phyloP scores from a whole-genome alignment of 92 coral and sea anemone species.

The Epizoanthus rinbou region DNA sequence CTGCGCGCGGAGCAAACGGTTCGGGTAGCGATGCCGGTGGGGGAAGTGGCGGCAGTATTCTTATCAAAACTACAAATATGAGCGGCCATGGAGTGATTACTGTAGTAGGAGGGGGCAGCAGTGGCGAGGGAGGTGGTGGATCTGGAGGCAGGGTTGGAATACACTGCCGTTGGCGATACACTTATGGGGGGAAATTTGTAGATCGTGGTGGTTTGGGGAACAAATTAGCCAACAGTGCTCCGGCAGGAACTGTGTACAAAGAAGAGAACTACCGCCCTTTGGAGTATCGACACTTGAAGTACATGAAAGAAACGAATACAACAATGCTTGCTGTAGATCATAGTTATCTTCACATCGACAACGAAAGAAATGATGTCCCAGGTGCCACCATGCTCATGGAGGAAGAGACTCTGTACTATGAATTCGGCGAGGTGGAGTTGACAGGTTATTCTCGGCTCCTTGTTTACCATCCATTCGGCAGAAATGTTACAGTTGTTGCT shows the following conservation, averaged over 20 bases:
- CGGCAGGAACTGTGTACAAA: slow-evolving; percentile 67
- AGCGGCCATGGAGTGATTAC: slow-evolving; percentile 65
- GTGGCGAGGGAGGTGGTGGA: slow-evolving; percentile 69
- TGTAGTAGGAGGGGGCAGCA: slow-evolving; percentile 58
- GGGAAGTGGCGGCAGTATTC: slow-evolving; percentile 72
- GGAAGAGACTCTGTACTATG: slow-evolving; percentile 50
- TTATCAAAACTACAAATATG: slow-evolving; percentile 67
- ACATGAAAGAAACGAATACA: slow-evolving; percentile 52
- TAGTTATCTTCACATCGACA: slow-evolving; percentile 63
- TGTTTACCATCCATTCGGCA: slow-evolving; percentile 58
- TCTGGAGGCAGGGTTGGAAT: slow-evolving; percentile 74
- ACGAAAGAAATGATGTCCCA: slow-evolving; percentile 56
- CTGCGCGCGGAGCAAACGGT: slow-evolving; percentile 64
- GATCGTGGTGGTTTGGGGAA: slow-evolving; percentile 62
- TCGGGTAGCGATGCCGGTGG: slow-evolving; percentile 58
- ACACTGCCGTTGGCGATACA: slow-evolving; percentile 74
- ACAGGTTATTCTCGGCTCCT: slow-evolving; percentile 68
- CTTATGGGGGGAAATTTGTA: slow-evolving; percentile 54
- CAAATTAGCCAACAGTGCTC: slow-evolving; percentile 44
- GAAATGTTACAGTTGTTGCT: slow-evolving; percentile 58
- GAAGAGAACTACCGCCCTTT: slow-evolving; percentile 66
- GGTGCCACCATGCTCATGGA: slow-evolving; percentile 74
- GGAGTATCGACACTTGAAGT: slow-evolving; percentile 69
- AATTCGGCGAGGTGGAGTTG: slow-evolving; percentile 69
- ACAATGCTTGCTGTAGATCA: slow-evolving; percentile 63